A percentile compares a stretch with the other conserved stretches of the same genome.
phyloP scores from a whole-genome alignment of 2,888 invertebrate species.

The Brenthis hecate region DNA sequence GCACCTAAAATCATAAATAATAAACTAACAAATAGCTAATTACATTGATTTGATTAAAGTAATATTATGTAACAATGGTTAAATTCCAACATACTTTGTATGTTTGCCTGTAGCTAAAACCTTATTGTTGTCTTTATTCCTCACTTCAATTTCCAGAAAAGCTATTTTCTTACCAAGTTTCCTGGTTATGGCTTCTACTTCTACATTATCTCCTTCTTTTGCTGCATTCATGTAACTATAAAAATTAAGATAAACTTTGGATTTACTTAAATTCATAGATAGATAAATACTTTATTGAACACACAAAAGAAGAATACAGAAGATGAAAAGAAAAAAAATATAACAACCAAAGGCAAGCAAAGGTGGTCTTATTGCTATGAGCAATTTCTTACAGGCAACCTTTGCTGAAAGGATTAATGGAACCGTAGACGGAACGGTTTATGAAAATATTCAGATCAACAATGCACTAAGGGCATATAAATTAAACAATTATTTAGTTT shows the following conservation, averaged over 20 bases:
- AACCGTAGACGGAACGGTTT: no score
- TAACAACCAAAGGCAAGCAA: no score
- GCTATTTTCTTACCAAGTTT: conserved; percentile 91
- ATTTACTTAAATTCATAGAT: background rate
- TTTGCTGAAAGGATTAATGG: no score
- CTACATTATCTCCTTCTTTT: conserved; percentile 88
- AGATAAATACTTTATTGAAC: no score
- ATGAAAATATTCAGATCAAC: no score
- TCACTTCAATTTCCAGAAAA: conserved; percentile 90
- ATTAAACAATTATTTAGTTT: no score
- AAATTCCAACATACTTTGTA: conserved; percentile 85
- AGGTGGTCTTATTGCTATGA: no score
- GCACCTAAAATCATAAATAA: background rate
- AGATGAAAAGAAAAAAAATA: no score
- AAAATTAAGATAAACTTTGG: conserved; percentile 4
- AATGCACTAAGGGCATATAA: no score
- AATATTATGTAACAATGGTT: background rate
- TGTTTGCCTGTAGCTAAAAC: conserved; percentile 92
- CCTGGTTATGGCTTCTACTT: conserved; percentile 89
- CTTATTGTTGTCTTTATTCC: conserved; percentile 87
- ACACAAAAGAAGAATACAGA: no score
- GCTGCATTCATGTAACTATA: conserved; percentile 90
- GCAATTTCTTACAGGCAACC: no score
- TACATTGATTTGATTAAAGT: background rate
- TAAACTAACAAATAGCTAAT: background rate